Evolutionary conservation across 2,888 invertebrate species (phyloP), one percentile per base, ranked within the genome.

Genomic region (Heliconius ethilla): DNA sequence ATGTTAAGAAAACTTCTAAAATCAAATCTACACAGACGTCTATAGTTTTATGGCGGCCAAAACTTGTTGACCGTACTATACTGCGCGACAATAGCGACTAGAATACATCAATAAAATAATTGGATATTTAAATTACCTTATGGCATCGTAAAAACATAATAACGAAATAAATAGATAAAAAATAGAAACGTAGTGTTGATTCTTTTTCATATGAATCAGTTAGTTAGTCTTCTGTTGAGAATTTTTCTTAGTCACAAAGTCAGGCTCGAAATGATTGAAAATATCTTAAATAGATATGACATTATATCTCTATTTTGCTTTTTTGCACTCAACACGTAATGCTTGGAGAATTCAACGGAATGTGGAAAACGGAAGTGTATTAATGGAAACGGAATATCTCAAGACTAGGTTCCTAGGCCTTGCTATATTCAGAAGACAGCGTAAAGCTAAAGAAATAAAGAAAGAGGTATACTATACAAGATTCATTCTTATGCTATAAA

Each of bases 261-360:
- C 11, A 33, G 33, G 33, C 33, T 33, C 11, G 11, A 37, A 37
- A 67, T 67, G 37, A 67, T 67, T 67, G 22, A 67, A 33, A 5
- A 66, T 5, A 67, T 33, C 67, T 67, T 67, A 67, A 67, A 67
- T n/a, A 67, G 40, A 67, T 6, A 67, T 25, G 67, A 67, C 40
- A 51, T 18, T 18, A 22, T 18, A 51, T 51, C 7, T 51, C 0
- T 51, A 51, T 18, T 51, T 51, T 22, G 18, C 40, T 51, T 22
- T 18, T 51, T 51, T 51, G 18, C 18, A 18, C 18, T 1, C 18
- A 45, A 51, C 51, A 51, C 51, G 51, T 18, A 51, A 51, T 18
- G 18, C 6, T 15, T 18, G 2, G 18, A 51, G 18, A 51, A 51
- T 55, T 55, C 22, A 22, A 3, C 3, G n/a, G 9, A 22, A 22